phyloP scores from a whole-genome alignment of 2,888 invertebrate species.

The Callyntrura guangdongensis region DNA sequence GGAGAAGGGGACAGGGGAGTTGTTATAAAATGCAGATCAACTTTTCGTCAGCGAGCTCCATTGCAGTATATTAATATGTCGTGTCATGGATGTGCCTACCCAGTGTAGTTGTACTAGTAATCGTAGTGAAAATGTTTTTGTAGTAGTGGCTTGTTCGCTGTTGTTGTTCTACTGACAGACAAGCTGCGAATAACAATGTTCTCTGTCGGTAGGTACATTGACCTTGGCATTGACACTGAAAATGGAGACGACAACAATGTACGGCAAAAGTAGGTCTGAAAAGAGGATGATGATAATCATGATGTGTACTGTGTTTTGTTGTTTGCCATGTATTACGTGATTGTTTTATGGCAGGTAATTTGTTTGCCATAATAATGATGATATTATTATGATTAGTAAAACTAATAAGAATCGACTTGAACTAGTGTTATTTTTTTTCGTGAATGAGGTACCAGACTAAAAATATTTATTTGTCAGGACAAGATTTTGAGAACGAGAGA shows the following conservation, averaged over 20 bases:
- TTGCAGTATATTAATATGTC: too few relatives aligned
- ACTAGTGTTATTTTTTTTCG: background rate
- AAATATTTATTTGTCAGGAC: background rate
- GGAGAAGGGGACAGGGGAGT: too few relatives aligned
- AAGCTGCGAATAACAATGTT: conserved; percentile 9
- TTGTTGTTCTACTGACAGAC: background rate
- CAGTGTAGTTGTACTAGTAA: too few relatives aligned
- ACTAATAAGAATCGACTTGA: conserved; percentile 23
- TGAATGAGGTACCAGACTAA: background rate
- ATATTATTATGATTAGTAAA: background rate
- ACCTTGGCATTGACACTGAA: conserved; percentile 70
- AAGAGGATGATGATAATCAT: background rate
- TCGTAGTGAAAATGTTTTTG: background rate
- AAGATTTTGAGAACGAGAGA: conserved; percentile 41
- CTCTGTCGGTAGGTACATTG: conserved; percentile 14
- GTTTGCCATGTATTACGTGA: conserved; percentile 1
- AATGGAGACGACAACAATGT: conserved; percentile 66
- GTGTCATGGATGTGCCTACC: too few relatives aligned
- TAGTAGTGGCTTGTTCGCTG: background rate
- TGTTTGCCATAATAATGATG: conserved; percentile 20
- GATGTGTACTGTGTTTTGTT: background rate
- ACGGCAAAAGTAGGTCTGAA: conserved; percentile 53
- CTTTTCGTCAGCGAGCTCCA: background rate
- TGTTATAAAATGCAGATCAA: background rate
- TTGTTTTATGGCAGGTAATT: conserved; percentile 51